Base-by-base conservation (phyloP, 2,888 invertebrate species). In the Ormyrus rosae region DNA sequence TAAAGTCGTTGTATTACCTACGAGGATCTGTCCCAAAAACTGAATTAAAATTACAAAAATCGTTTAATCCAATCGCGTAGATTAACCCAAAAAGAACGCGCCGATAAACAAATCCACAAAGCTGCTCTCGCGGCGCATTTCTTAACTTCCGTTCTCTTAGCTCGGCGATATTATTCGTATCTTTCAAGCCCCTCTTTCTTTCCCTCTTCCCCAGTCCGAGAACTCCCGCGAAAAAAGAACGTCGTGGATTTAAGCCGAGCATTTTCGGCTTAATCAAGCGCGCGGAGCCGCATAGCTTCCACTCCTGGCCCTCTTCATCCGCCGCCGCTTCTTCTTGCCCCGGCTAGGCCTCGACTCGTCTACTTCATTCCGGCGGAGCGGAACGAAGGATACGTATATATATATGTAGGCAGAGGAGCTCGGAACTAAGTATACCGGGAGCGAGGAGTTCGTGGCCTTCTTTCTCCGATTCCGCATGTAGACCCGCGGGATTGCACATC, bases 241-340 rank as follows among this genome's bases (percentile, higher is more conserved):
- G 60, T 19, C 45, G 48, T 58, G 67, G 72, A 58, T 67, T 72
- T 53, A 53, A 74, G 58, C 67, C 65, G 56, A 48, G 63, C 55
- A 48, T 56, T 77, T 70, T 77, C 19, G 69, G 64, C 63, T 77
- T 77, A 77, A 77, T 77, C 77, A 77, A 77, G 70, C 64, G 53
- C 51, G 45, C 46, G 34, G 19, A 34, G 34, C 48, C 55, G 13
- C 61, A 9, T 19, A 6, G 8, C 64, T 11, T 11, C 9, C 11
- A 8, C 65, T 11, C 19, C 19, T 34, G 34, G 34, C 53, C 50
- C 34, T 46, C 46, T 13, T 45, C 34, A 2, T 34, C 46, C 46
- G n/a, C 10, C 46, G n/a, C 10, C 6, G 11, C 46, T 64, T 48
- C 51, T 58, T 61, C 48, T 70, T 6, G 9, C 19, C 48, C 60